phyloP scores from a whole-genome alignment of 2,888 invertebrate species.

The Heteromyza rotundicornis region DNA sequence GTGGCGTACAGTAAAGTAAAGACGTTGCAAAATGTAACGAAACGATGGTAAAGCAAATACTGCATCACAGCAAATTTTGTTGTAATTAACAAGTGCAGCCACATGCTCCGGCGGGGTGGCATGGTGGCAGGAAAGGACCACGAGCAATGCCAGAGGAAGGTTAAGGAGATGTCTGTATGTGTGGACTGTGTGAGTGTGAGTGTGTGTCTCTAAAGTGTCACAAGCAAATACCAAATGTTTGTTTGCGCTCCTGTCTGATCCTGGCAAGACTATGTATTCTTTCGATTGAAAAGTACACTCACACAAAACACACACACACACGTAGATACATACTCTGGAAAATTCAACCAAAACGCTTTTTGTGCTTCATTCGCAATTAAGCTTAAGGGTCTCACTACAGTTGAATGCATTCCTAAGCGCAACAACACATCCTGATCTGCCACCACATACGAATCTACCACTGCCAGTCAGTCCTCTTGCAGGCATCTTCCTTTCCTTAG shows the following conservation, averaged over 20 bases:
- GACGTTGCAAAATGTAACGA: neutral
- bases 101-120: neutral
- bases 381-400: neutral
- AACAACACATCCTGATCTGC: too few species aligned
- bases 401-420: neutral
- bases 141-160: neutral
- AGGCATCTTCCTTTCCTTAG: neutral
- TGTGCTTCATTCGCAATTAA: neutral
- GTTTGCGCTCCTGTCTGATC: neutral
- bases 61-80: neutral
- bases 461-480: too few species aligned
- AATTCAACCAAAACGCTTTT: neutral
- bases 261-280: too few species aligned
- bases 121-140: neutral
- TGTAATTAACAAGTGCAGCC: neutral
- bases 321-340: too few species aligned
- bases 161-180: neutral
- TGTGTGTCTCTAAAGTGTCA: neutral
- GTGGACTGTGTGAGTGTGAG: neutral
- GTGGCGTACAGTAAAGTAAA: neutral
- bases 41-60: neutral
- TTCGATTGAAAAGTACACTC: too few species aligned
- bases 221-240: neutral
- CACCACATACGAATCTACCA: too few species aligned
- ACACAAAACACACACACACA: too few species aligned